Evolutionary conservation across 2,888 invertebrate species (phyloP), one percentile per base, ranked within the genome.

Genomic region (Oconnorella tubifera): DNA sequence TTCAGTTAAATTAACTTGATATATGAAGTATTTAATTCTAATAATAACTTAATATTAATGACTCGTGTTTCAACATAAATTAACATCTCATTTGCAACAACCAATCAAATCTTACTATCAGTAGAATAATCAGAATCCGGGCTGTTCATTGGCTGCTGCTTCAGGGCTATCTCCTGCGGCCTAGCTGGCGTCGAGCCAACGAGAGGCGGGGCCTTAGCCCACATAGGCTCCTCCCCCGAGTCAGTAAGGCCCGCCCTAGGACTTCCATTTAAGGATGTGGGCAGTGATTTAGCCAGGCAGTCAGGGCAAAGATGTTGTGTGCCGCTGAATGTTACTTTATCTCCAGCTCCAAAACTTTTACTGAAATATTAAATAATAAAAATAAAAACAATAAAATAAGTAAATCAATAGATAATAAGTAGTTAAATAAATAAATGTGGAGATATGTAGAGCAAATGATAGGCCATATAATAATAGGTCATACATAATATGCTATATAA

Each of bases 321-420:
- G 25, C 67, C 67, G n/a, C 55, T 67, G 62, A 63, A 70, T 2
- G 70, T 70, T 56, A 70, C 70, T 56, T 70, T 70, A 65, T 70
- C 70, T n/a, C 70, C 70, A 0, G 68, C 60, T 19, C 65, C 67
- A 64, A 70, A 70, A 14, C 57, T 25, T 33, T 62, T 62, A 23
- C 62, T 62, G 10, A 14, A 23, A n/a, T n/a, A n/a, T n/a, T n/a
- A n/a, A n/a, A n/a, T n/a, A n/a, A n/a, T n/a, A n/a, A n/a, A n/a
- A n/a, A n/a, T n/a, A n/a, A n/a, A n/a, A n/a, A n/a, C n/a, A n/a
- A n/a, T n/a, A n/a, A n/a, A n/a, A n/a, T n/a, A n/a, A n/a, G n/a
- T n/a, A n/a, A n/a, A n/a, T n/a, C n/a, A n/a, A n/a, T n/a, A n/a
- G n/a, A n/a, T n/a, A n/a, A n/a, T n/a, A n/a, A n/a, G n/a, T n/a